These are phyloP conservation scores for Drosophila trichaetosa DNA, from an alignment of 2,888 invertebrate genomes.

Conservation along the genomic window DNA sequence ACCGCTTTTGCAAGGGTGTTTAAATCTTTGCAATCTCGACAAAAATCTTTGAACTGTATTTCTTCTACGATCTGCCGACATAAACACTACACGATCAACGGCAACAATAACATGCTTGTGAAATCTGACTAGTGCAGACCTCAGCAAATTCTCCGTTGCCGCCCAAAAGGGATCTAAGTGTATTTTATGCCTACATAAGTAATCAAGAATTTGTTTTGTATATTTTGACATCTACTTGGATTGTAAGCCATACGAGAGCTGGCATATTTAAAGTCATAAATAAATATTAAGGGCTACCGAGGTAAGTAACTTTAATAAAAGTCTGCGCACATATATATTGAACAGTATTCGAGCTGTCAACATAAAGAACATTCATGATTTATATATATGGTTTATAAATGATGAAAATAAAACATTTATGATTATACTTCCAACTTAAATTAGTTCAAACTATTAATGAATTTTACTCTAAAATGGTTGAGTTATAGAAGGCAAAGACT, in stretches of 20 bases:
- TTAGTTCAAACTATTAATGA: neutral
- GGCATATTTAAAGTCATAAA: neutral
- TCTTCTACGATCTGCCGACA: too few relatives aligned
- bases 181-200: neutral
- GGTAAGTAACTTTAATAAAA: neutral
- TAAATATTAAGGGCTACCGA: neutral
- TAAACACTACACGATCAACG: neutral
- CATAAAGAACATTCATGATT: neutral
- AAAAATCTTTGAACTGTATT: neutral
- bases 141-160: constrained; percentile 23
- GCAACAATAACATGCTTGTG: neutral
- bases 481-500: neutral
- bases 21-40: neutral
- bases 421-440: neutral
- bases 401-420: neutral
- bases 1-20: neutral
- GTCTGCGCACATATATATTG: neutral
- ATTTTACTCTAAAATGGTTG: neutral
- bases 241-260: neutral
- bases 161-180: neutral
- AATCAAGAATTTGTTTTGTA: neutral
- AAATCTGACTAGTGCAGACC: neutral
- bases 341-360: too few relatives aligned
- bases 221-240: neutral
- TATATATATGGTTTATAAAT: neutral